Conservation (phyloP, 2,888 invertebrate genomes). For the Scaptomyza reducta region DNA sequence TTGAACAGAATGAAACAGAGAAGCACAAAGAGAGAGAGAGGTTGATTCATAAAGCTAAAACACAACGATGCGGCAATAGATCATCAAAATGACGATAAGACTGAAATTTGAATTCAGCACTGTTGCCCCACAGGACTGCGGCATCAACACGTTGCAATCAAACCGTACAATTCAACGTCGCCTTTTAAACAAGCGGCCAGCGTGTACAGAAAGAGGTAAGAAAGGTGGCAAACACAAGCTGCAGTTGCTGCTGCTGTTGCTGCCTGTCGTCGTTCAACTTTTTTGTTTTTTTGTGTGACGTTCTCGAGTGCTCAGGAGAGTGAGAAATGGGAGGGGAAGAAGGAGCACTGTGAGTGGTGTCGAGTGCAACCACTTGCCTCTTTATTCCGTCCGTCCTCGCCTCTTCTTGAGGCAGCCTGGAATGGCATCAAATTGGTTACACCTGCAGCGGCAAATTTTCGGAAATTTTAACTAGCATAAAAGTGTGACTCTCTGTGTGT, state of each 20-base stretch:
- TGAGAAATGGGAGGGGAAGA: background rate
- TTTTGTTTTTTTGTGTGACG: slow-evolving; percentile 38
- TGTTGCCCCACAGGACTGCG: slow-evolving; percentile 6
- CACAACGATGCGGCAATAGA: slow-evolving; percentile 35
- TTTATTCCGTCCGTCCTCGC: background rate
- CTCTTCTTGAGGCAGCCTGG: slow-evolving; percentile 11
- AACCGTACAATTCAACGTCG: slow-evolving; percentile 4
- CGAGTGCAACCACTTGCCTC: slow-evolving; percentile 10
- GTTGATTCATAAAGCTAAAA: slow-evolving; percentile 42
- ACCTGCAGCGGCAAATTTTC: slow-evolving; percentile 69
- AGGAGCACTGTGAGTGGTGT: slow-evolving; percentile 15
- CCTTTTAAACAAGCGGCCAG: background rate
- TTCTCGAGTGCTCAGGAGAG: slow-evolving; percentile 28
- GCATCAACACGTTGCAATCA: slow-evolving; percentile 28
- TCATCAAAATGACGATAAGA: slow-evolving; percentile 45
- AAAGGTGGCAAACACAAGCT: background rate
- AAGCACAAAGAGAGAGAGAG: background rate
- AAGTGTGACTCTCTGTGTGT: slow-evolving; percentile 8
- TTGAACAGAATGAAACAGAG: background rate
- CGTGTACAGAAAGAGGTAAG: background rate
- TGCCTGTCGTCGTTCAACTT: slow-evolving; percentile 15
- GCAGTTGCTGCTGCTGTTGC: slow-evolving; percentile 10
- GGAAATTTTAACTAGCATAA: slow-evolving; percentile 71
- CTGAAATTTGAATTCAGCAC: slow-evolving; percentile 6
- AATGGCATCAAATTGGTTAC: slow-evolving; percentile 64